Percentiles rank a stretch among this genome's conserved stretches.
Evolutionary conservation across 1,140 invertebrate species (phyloP).

Genomic region (Sycobia sp.): DNA sequence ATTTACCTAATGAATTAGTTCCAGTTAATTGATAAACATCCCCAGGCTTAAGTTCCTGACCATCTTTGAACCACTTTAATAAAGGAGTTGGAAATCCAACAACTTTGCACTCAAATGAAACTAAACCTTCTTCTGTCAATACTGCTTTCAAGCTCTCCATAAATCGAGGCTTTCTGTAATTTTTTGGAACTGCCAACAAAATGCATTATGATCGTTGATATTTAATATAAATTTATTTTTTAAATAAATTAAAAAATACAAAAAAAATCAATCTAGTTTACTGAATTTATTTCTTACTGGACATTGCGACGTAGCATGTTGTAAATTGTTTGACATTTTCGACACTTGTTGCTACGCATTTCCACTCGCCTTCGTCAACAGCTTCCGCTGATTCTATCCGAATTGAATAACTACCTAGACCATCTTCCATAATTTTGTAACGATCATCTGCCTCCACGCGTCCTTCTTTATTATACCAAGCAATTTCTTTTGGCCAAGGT

Average conservation of each 20-base stretch:
- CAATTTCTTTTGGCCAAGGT: constrained; percentile 78
- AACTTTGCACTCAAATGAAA: constrained; percentile 92
- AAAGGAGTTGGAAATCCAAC: constrained; percentile 87
- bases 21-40: constrained; percentile 91
- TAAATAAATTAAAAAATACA: constrained; percentile 4
- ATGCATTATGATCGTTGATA: constrained; percentile 15
- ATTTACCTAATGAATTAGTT: constrained; percentile 77
- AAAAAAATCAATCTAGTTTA: constrained; percentile 4
- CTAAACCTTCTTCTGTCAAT: constrained; percentile 86
- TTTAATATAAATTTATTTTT: background rate
- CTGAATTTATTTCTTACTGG: constrained; percentile 62
- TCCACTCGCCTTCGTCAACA: constrained; percentile 86
- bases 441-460: constrained; percentile 69
- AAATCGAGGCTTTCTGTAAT: constrained; percentile 85
- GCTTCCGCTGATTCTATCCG: constrained; percentile 76
- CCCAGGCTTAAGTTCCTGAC: constrained; percentile 86
- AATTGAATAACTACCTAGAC: constrained; percentile 77
- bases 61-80: constrained; percentile 89
- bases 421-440: constrained; percentile 78
- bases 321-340: constrained; percentile 76
- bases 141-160: constrained; percentile 87
- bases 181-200: constrained; percentile 77
- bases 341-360: constrained; percentile 77
- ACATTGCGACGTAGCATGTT: constrained; percentile 73
- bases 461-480: constrained; percentile 85